Conservation (phyloP, 2,888 invertebrate species). For the Orchestes rusci region DNA sequence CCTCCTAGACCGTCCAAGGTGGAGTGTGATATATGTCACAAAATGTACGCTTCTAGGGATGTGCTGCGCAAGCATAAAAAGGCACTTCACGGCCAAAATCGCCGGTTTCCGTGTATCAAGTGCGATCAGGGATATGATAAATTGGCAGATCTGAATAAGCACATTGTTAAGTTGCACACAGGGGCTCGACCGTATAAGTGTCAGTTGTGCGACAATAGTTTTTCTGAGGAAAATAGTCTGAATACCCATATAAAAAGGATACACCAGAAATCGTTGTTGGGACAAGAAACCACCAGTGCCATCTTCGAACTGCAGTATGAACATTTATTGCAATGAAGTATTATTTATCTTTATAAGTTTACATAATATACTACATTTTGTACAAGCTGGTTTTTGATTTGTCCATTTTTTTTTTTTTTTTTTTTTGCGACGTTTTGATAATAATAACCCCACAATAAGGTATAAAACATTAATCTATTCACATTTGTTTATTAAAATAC, state of each 20-base stretch:
- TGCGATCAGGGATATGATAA: slow-evolving; percentile 45
- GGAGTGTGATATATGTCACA: slow-evolving; percentile 38
- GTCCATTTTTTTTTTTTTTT: too few relatives aligned
- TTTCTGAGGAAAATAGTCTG: slow-evolving; percentile 54
- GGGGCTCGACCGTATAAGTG: slow-evolving; percentile 52
- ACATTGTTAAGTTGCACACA: slow-evolving; percentile 50
- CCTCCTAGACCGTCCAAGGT: slow-evolving; percentile 26
- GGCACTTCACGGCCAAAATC: slow-evolving; percentile 50
- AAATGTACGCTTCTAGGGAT: slow-evolving; percentile 37
- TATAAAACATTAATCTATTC: too few relatives aligned
- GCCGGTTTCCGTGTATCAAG: slow-evolving; percentile 50
- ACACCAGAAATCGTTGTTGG: slow-evolving; percentile 13
- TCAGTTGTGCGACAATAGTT: slow-evolving; percentile 52
- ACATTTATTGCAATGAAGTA: too few relatives aligned
- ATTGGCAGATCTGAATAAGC: slow-evolving; percentile 51
- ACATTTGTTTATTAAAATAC: too few relatives aligned
- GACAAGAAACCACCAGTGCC: slow-evolving; percentile 14
- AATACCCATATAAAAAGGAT: slow-evolving; percentile 52
- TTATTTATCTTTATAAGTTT: too few relatives aligned
- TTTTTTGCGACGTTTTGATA: too few relatives aligned
- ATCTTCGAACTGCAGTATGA: slow-evolving; percentile 15
- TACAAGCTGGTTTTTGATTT: too few relatives aligned
- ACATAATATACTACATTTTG: too few relatives aligned
- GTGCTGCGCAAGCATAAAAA: slow-evolving; percentile 39
- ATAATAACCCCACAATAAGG: too few relatives aligned